Conservation (phyloP, 1,140 invertebrate genomes). For the Drosophila micromelanica region DNA sequence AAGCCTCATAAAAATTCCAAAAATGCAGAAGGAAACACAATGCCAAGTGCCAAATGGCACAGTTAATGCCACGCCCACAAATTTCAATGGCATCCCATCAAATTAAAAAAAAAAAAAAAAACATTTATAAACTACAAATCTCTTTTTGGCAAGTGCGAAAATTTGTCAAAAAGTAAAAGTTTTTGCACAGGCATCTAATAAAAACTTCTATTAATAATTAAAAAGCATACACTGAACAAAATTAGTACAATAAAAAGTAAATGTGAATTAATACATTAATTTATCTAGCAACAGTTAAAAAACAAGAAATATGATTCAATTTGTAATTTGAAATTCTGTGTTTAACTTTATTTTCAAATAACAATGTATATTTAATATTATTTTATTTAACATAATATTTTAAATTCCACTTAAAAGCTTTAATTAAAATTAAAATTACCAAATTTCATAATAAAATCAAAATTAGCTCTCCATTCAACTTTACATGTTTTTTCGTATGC, state of each 20-base stretch:
- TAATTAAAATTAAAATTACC: no score
- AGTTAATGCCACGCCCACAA: constrained; percentile 21
- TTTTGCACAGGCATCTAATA: not conserved
- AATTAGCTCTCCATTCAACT: no score
- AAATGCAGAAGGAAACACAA: constrained; percentile 35
- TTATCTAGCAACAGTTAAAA: no score
- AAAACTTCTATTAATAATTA: not conserved
- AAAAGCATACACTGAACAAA: not conserved
- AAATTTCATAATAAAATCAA: no score
- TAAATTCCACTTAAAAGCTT: no score
- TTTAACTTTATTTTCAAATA: not conserved
- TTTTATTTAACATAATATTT: constrained; percentile 50
- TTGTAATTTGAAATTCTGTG: not conserved
- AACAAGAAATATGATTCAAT: not conserved
- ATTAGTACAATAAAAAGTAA: not conserved
- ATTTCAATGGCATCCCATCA: not conserved
- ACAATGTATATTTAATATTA: constrained; percentile 85
- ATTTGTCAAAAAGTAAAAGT: constrained; percentile 27
- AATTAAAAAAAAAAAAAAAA: not conserved
- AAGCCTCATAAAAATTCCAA: constrained; percentile 38
- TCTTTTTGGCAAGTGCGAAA: not conserved
- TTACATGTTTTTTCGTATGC: no score
- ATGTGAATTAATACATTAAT: no score
- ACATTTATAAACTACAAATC: not conserved
- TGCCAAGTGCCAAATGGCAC: constrained; percentile 28